Percentiles rank a stretch among this genome's conserved stretches.
Evolutionary conservation across 2,888 invertebrate genomes (phyloP).

Genomic region (Microchrysa polita): DNA sequence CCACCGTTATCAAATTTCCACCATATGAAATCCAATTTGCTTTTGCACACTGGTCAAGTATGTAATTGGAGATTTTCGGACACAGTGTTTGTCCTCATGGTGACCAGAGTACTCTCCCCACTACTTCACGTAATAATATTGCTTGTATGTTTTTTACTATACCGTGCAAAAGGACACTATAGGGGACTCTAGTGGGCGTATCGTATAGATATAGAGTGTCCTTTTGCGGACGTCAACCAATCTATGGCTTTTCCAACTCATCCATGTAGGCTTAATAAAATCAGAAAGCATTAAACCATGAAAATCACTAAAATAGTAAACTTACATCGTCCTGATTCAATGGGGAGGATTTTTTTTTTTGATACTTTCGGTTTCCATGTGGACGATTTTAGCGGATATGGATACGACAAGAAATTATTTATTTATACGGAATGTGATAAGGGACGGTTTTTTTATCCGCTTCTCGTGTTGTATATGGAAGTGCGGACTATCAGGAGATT

Average conservation of each 20-base stretch:
- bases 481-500: neutral
- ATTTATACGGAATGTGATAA: constrained; percentile 35
- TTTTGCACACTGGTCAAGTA: constrained; percentile 36
- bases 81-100: constrained; percentile 17
- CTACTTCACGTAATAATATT: neutral
- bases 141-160: constrained; percentile 32
- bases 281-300: constrained; percentile 64
- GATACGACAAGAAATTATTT: constrained; percentile 15
- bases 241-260: neutral
- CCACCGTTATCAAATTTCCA: constrained; percentile 32
- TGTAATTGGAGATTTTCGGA: constrained; percentile 39
- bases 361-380: constrained; percentile 22
- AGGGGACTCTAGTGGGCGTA: neutral
- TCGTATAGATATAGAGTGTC: no score
- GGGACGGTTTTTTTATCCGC: neutral
- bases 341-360: constrained; percentile 6
- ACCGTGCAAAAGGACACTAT: neutral
- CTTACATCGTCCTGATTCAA: constrained; percentile 29
- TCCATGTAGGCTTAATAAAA: constrained; percentile 55
- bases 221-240: neutral
- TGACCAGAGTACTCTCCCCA: constrained; percentile 3
- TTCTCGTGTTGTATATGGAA: no score
- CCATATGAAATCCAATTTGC: constrained; percentile 37
- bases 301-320: constrained; percentile 63
- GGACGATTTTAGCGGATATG: neutral